Evolutionary conservation across 2,888 invertebrate genomes (phyloP), one percentile per base, ranked within the genome.

Genomic region (Drosophila borealis): DNA sequence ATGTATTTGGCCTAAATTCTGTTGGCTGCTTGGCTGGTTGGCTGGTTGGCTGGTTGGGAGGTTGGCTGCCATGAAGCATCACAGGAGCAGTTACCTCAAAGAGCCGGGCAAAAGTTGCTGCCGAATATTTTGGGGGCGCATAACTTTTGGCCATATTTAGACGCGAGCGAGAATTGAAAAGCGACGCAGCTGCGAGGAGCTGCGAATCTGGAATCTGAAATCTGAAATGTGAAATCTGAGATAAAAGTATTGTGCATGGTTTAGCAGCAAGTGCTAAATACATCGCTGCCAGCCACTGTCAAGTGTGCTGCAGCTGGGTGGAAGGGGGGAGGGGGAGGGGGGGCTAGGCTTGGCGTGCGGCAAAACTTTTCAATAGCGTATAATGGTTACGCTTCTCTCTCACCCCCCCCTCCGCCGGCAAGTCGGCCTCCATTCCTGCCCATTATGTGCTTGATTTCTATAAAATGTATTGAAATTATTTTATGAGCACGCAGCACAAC

Each of bases 141-240:
- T 61, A 80, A 80, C 77, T 80, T 80, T 80, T 81, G 65, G 77
- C 70, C 80, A 64, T 74, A 80, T 68, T 80, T 77, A 74, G 19
- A 21, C 54, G 74, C 57, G 41, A 49, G 21, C 54, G 53, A 41
- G 69, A 74, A 71, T 70, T 66, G 77, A 70, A 74, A 70, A 65
- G 68, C 55, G 63, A 25, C 68, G 39, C 76, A 75, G 60, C 75
- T 74, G 74, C 64, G 17, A 61, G 62, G 34, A 60, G 69, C 33
- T 61, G 46, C 39, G 54, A 65, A 65, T 45, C 63, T 49, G 48
- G 29, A 48, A 57, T 33, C 62, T 29, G 37, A 45, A 56, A 69
- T 39, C 65, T 21, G 39, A 57, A 62, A 71, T 62, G 59, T 21
- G 41, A 70, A 70, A 74, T 56, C 70, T 74, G 53, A 66, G 60